Conservation (phyloP, 1,140 invertebrate genomes). For the Rhynchophorus ferrugineus region DNA sequence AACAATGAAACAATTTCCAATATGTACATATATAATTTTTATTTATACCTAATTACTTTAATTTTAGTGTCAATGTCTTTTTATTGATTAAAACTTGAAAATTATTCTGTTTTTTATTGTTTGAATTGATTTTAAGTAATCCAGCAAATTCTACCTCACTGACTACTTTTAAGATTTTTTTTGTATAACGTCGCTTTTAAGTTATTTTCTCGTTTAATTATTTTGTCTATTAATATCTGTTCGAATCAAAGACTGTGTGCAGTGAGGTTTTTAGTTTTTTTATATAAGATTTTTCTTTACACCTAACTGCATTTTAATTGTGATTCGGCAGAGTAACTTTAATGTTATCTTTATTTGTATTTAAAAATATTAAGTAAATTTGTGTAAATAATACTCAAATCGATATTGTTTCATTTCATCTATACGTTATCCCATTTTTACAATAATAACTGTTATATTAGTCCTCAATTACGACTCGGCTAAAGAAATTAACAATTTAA, state of each 20-base stretch:
- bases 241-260: slow-evolving; percentile 30
- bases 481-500: no score
- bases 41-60: slow-evolving; percentile 22
- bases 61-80: slow-evolving; percentile 20
- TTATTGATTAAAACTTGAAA: slow-evolving; percentile 8
- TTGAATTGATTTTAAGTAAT: slow-evolving; percentile 21
- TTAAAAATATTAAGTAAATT: slow-evolving; percentile 28
- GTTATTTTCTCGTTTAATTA: slow-evolving; percentile 19
- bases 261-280: slow-evolving; percentile 23
- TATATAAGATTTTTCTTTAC: slow-evolving; percentile 19
- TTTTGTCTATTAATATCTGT: slow-evolving; percentile 19
- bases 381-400: slow-evolving; percentile 30
- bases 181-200: slow-evolving; percentile 22
- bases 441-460: no score
- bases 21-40: slow-evolving; percentile 26
- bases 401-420: neutral
- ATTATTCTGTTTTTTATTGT: slow-evolving; percentile 19
- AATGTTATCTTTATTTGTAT: slow-evolving; percentile 29
- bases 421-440: neutral
- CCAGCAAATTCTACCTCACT: slow-evolving; percentile 32
- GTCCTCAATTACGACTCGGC: no score
- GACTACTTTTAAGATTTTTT: slow-evolving; percentile 22
- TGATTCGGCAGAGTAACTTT: slow-evolving; percentile 29
- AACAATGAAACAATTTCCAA: slow-evolving; percentile 28
- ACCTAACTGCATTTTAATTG: slow-evolving; percentile 23